Evolutionary conservation across 2,113 vertebrate species (phyloP), one percentile per base, ranked within the genome.

Genomic region (Dicrurus megarhynchus): DNA sequence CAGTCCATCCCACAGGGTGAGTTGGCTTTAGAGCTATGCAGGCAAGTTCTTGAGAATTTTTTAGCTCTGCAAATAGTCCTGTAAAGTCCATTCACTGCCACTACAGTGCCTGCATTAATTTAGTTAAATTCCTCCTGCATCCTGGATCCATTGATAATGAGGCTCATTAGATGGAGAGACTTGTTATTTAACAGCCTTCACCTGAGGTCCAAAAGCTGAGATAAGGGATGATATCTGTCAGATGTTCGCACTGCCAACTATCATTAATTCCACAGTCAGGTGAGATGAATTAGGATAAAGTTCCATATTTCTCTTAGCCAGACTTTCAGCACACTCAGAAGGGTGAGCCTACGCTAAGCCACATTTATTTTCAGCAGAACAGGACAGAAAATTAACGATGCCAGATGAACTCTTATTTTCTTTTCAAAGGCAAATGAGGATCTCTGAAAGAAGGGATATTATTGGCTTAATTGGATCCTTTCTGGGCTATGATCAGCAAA

Each of bases 11-110:
- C 0, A 2, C 11, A 50, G 12, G 11, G 9, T 37, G 27, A 64
- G 14, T 27, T 70, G 33, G 33, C 30, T 69, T 68, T 68, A 95
- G 55, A 61, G 23, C 26, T 61, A 68, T 76, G 67, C 59, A 84
- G 32, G 53, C 57, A 86, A 80, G 70, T 87, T 92, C 74, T 76
- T 70, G 44, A 75, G 85, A 64, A 32, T 67, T 89, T 70, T 77
- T 70, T 76, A 50, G 12, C 37, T 84, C 65, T 8, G 7, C 32
- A 20, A 30, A 27, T 28, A 42, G 69, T 52, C 42, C 37, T 70
- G 22, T 77, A 42, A 84, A 73, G 24, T 61, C 42, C 27, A 32
- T 33, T 56, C 35, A 16, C 14, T 80, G 68, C 33, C 53, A 39
- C 19, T 30, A 12, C 17, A 64, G 35, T 55, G 35, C 21, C 26